Evolutionary conservation across 2,113 vertebrate genomes (phyloP), one percentile per base, ranked within the genome.

Genomic region (Paradoxurus hermaphroditus): DNA sequence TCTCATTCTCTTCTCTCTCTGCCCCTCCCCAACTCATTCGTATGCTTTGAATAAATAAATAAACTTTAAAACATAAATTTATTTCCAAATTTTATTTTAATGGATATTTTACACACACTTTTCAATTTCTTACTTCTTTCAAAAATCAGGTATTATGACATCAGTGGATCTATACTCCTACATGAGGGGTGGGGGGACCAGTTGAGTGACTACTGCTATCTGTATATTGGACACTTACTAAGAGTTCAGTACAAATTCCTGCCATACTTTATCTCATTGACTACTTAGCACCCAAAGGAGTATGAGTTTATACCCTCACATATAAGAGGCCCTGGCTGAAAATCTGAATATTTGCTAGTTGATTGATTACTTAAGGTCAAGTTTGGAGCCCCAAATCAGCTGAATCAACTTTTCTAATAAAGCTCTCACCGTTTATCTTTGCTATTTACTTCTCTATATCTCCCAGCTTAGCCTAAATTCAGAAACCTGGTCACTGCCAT

Each of bases 401-500:
- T 65, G 34, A 85, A 67, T 96, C 39, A 78, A n/a, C 49, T 90
- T 96, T 49, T 85, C 84, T 96, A 97, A 97, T 88, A 92, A 95
- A 94, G 65, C 16, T 62, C 21, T 94, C 62, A 91, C 41, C 91
- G 34, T 78, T 75, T 86, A 87, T 91, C 51, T 92, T 77, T 97
- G 44, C 16, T 94, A 82, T 86, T 86, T 91, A 87, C 82, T 84
- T 29, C 49, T 77, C 82, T 88, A 82, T 12, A n/a, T 88, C 82
- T 85, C 15, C 62, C 25, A 83, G 27, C 67, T 96, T 88, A 83
- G 78, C 23, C 62, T 85, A 96, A 96, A 96, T 97, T 97, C 67
- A 96, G 94, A 98, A 98, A 98, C 97, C 9, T 94, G 46, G 67
- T 88, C 75, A 25, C 3, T 96, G 95, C 90, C 63, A 68, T 53